Percentiles rank a stretch among this genome's conserved stretches.
These are phyloP conservation scores for Rhorus exstirpatorius DNA, from an alignment of 2,888 invertebrate genomes.

Conservation along the genomic window DNA sequence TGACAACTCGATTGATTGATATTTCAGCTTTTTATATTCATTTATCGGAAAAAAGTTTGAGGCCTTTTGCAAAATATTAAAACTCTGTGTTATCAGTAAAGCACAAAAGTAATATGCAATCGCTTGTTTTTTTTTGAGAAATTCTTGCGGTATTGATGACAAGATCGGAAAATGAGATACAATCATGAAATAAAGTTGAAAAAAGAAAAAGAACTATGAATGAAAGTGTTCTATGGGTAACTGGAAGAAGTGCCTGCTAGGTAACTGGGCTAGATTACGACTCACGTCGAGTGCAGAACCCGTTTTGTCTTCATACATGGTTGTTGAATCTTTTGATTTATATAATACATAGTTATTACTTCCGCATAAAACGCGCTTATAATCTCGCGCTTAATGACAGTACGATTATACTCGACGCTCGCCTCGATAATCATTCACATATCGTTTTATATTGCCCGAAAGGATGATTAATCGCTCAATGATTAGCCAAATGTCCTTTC, in stretches of 20 bases:
- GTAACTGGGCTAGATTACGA: background rate
- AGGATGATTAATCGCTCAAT: background rate
- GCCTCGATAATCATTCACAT: background rate
- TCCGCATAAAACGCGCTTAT: background rate
- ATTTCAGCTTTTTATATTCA: no score
- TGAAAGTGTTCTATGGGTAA: slow-evolving; percentile 11
- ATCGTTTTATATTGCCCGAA: slow-evolving; percentile 1
- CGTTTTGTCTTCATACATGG: background rate
- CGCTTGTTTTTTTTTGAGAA: no score
- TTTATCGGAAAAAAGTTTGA: no score
- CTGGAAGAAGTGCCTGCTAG: no score
- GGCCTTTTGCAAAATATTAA: no score
- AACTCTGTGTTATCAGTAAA: background rate
- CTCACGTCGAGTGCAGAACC: background rate
- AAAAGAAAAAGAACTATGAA: no score
- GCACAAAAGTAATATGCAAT: background rate
- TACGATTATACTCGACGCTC: slow-evolving; percentile 10
- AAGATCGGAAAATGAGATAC: background rate
- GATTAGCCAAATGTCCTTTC: background rate
- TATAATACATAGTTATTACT: slow-evolving; percentile 11
- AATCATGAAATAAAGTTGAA: background rate
- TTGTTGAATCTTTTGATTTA: slow-evolving; percentile 23
- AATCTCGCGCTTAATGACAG: slow-evolving; percentile 19
- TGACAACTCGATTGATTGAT: no score
- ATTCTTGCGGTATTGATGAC: no score